A percentile compares a stretch with the other conserved stretches of the same genome.
phyloP scores from a whole-genome alignment of 2,888 invertebrate species.

The Encarsia formosa region DNA sequence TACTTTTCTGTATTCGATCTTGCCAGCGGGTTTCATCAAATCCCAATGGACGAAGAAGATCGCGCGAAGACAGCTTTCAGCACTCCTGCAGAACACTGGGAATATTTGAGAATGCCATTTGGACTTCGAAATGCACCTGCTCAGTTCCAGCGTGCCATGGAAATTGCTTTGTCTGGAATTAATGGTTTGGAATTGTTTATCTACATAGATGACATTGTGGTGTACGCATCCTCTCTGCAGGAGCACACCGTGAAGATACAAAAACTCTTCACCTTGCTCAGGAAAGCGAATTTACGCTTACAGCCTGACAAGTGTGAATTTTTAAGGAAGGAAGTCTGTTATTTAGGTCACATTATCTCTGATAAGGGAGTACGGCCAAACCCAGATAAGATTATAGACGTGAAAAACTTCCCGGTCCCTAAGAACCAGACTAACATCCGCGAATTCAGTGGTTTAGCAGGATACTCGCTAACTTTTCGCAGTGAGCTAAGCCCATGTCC shows the following conservation, averaged over 20 bases:
- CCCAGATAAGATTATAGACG: background rate
- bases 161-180: background rate
- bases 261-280: background rate
- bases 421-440: background rate
- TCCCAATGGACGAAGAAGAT: background rate
- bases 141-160: background rate
- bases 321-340: background rate
- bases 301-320: constrained; percentile 5
- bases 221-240: background rate
- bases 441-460: background rate
- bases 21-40: background rate
- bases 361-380: background rate
- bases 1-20: background rate
- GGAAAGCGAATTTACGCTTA: background rate
- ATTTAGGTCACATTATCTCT: constrained; percentile 2
- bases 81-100: background rate
- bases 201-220: background rate
- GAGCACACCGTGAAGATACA: background rate
- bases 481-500: constrained; percentile 20
- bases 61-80: background rate
- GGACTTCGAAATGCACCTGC: background rate
- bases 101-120: background rate
- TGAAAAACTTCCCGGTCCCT: background rate
- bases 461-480: constrained; percentile 11
- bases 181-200: background rate